Evolutionary conservation across 2,797 vertebrate species (phyloP).

Genomic region (Heterohyrax brucei): DNA sequence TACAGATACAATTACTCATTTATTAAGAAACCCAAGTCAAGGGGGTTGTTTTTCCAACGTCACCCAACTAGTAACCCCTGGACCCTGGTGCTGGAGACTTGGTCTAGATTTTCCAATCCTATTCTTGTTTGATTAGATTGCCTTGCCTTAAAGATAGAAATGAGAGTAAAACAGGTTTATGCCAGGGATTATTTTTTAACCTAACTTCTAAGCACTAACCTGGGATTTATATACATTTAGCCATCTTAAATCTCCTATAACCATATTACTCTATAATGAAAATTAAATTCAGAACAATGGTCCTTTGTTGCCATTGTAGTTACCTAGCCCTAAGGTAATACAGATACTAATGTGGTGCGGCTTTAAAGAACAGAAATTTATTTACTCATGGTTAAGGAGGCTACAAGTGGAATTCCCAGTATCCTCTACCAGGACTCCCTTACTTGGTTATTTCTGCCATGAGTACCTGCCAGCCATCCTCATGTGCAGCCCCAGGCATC

Average conservation of each 20-base stretch:
- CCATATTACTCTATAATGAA: slow-evolving; percentile 1
- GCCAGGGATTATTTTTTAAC: background rate
- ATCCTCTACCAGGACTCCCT: too few species aligned
- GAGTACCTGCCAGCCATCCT: too few species aligned
- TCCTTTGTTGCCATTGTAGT: background rate
- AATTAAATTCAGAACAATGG: background rate
- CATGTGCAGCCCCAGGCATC: too few species aligned
- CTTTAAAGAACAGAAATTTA: too few species aligned
- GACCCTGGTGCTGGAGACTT: background rate
- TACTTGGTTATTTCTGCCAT: too few species aligned
- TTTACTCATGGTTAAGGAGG: too few species aligned
- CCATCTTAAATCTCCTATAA: background rate
- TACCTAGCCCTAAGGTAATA: too few species aligned
- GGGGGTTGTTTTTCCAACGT: background rate
- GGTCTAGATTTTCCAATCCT: background rate
- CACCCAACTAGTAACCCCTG: background rate
- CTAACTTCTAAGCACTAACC: background rate
- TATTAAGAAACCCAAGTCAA: background rate
- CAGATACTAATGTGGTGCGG: too few species aligned
- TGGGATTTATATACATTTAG: slow-evolving; percentile 13
- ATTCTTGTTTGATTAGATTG: background rate
- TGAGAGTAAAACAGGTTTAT: background rate
- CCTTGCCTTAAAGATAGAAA: background rate
- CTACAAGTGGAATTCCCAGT: too few species aligned
- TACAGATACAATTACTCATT: background rate